Base-by-base conservation (phyloP, 2,888 invertebrate genomes). In the Dryomyza anilis region DNA sequence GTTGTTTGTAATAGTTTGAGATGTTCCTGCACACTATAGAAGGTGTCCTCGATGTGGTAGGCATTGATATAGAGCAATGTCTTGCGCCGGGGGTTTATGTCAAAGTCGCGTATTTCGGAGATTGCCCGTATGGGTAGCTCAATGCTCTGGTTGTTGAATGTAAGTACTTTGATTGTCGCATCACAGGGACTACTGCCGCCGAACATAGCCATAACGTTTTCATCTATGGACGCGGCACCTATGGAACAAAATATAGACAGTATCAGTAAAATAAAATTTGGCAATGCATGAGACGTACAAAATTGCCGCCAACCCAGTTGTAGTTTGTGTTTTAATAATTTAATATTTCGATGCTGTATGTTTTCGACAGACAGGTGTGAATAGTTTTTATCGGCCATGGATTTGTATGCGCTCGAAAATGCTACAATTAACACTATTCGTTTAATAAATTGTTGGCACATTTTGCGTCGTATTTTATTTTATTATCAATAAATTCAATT, bases 181-280 rank as follows among this genome's bases (percentile, higher is more conserved):
- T 81, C 80, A 55, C 81, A 78, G 62, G 80, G 81, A 71, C 72
- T 77, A 36, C 72, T 78, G 69, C 81, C 80, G 23, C 72, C 73
- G 48, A 73, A 78, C 10, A 81, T 67, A 1, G 76, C 67, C 73
- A 80, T 79, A 8, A 81, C 77, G 21, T 76, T 76, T 71, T 80
- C 80, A 48, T 80, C 78, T 1, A 80, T 78, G 0, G 79, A 77
- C 0, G 81, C 73, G 57, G 78, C 75, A 66, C 80, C 80, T 80
- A 43, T 5, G 65, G 10, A 14, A 10, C 23, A 21, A 48, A 21
- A 48, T 25, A 12, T 21, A 12, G 14, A 25, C 50, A 16, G 21
- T 8, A n/a, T n/a, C n/a, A 21, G 21, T 46, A 21, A 23, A 50
- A 50, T 25, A 33, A 30, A 19, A 21, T 55, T 55, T n/a, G 8